These are phyloP conservation scores for Actinostola sp. DNA, from an alignment of 92 coral and sea anemone genomes.

Conservation along the genomic window DNA sequence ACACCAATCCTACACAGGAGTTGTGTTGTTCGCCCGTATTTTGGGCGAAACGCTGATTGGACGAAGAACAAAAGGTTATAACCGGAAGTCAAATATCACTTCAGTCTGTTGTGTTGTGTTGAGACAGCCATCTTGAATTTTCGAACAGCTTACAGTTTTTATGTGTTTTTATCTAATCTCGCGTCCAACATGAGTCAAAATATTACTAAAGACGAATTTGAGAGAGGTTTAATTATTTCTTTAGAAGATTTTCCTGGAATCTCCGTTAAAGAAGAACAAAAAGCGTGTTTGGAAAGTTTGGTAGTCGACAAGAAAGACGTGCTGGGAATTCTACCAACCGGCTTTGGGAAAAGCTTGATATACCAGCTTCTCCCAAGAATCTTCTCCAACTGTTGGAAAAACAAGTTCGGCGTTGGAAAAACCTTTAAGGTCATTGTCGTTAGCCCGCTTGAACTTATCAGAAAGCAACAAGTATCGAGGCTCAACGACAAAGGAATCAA, in stretches of 20 bases:
- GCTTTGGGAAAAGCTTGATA: conserved; percentile 25
- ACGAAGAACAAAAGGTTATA: no score
- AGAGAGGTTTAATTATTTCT: neutral
- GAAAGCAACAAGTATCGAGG: conserved; percentile 51
- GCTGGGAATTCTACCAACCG: conserved; percentile 55
- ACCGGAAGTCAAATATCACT: no score
- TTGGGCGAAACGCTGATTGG: no score
- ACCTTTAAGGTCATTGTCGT: conserved; percentile 43
- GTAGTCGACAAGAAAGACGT: conserved; percentile 44
- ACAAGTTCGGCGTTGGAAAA: conserved; percentile 20
- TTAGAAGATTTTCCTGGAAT: conserved; percentile 27
- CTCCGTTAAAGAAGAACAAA: conserved; percentile 47
- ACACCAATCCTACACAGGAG: no score
- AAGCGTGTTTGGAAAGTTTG: conserved; percentile 47
- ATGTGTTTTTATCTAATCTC: no score
- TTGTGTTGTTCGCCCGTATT: no score
- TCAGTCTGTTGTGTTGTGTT: no score
- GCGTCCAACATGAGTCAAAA: no score
- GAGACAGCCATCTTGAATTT: no score
- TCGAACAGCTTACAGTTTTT: no score
- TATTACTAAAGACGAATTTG: no score
- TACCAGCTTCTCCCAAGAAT: conserved; percentile 54
- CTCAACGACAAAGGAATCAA: conserved; percentile 30
- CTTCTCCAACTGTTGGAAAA: conserved; percentile 8
- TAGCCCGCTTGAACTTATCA: conserved; percentile 50